Conservation (phyloP, 2,113 vertebrate species). For the Seriola rivoliana region DNA sequence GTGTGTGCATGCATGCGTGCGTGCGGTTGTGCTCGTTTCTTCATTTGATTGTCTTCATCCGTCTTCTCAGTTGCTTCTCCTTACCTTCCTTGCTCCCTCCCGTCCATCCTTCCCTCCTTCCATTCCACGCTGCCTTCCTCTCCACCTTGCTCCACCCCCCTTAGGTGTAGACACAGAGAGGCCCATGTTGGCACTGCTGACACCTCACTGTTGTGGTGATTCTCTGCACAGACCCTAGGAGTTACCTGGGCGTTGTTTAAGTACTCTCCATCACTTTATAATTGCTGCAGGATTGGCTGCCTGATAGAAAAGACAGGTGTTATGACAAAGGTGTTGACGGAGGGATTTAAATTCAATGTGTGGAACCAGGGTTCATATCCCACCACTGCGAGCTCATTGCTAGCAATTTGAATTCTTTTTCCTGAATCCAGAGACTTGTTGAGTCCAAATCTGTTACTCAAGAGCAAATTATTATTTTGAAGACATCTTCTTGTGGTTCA, state of each 20-base stretch:
- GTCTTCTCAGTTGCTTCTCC: conserved; percentile 77
- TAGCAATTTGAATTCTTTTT: conserved; percentile 44
- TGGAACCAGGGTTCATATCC: conserved; percentile 16
- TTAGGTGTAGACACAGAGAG: conserved; percentile 60
- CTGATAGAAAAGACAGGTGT: neutral
- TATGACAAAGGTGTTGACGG: conserved; percentile 17
- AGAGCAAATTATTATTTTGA: neutral
- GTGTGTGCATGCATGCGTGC: conserved; percentile 48
- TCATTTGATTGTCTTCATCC: conserved; percentile 72
- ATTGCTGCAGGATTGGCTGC: conserved; percentile 6
- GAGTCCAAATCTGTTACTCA: conserved; percentile 36
- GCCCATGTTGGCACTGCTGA: conserved; percentile 30
- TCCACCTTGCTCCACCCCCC: conserved; percentile 56
- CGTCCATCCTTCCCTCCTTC: conserved; percentile 40
- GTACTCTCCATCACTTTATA: conserved; percentile 37
- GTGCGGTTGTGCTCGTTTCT: conserved; percentile 61
- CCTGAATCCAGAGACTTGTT: conserved; percentile 11
- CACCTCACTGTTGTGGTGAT: conserved; percentile 36
- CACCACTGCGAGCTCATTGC: conserved; percentile 37
- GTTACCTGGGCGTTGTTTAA: conserved; percentile 30
- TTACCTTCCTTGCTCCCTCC: conserved; percentile 56
- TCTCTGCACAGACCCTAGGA: conserved; percentile 33
- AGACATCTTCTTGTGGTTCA: conserved; percentile 6
- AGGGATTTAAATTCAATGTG: conserved; percentile 43
- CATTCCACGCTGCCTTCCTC: conserved; percentile 60